These are phyloP conservation scores for Lepus timidus DNA, from an alignment of 2,113 vertebrate genomes.

Conservation along the genomic window DNA sequence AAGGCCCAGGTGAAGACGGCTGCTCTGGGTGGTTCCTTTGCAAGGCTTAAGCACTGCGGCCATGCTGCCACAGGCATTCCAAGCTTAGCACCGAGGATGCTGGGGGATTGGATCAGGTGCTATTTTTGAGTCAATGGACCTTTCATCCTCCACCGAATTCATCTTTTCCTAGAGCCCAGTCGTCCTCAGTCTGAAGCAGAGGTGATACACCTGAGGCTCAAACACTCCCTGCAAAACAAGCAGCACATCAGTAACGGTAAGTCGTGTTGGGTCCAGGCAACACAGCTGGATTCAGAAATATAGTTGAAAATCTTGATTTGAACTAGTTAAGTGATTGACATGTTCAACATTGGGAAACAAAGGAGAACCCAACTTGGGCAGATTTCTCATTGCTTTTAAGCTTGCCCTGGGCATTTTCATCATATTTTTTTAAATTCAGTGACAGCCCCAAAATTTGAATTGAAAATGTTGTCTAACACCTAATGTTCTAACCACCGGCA, in stretches of 20 bases:
- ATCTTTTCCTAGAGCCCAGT: not conserved
- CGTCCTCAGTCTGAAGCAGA: slow-evolving; percentile 1
- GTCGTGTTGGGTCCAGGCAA: not conserved
- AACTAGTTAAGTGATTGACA: not conserved
- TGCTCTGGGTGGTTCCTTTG: not conserved
- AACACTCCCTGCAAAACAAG: not conserved
- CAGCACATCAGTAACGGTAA: not conserved
- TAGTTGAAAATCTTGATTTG: slow-evolving; percentile 16
- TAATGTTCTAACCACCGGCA: not conserved
- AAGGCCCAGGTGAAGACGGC: not conserved
- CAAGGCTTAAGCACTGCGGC: not conserved
- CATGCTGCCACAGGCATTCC: not conserved
- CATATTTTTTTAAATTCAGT: not conserved
- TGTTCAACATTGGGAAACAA: slow-evolving; percentile 49
- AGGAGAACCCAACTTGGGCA: slow-evolving; percentile 8
- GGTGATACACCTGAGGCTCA: not conserved
- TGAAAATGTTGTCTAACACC: not conserved
- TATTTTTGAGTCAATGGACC: not conserved
- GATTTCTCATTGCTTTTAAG: slow-evolving; percentile 29
- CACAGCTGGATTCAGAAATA: not conserved
- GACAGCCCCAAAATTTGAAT: not conserved
- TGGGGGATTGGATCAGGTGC: not conserved
- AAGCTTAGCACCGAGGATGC: not conserved
- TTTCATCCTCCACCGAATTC: not conserved
- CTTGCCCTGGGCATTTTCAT: not conserved